Percentiles rank a stretch among this genome's conserved stretches.
Evolutionary conservation across 2,113 vertebrate genomes (phyloP).

Genomic region (Phyllostomus discolor): DNA sequence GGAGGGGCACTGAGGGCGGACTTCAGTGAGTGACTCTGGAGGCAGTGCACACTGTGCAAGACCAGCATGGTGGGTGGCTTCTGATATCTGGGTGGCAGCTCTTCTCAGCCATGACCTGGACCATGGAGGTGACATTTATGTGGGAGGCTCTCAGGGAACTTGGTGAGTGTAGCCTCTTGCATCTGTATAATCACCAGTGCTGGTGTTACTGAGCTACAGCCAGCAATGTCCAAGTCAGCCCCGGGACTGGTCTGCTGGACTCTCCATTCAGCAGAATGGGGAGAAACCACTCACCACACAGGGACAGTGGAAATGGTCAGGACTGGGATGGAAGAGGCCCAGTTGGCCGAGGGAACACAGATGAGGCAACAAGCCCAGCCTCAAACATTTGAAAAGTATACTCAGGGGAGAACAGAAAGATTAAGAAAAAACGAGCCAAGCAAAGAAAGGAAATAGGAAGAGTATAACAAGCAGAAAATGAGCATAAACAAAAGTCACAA

Average conservation of each 20-base stretch:
- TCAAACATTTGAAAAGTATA: neutral
- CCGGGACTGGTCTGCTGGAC: neutral
- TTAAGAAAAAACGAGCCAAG: neutral
- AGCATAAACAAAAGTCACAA: slow-evolving; percentile 27
- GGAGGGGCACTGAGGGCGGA: neutral
- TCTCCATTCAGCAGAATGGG: slow-evolving; percentile 54
- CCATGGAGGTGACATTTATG: slow-evolving; percentile 46
- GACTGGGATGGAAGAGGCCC: neutral
- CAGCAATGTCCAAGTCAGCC: neutral
- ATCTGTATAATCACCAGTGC: too few relatives aligned
- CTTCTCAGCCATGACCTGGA: slow-evolving; percentile 77
- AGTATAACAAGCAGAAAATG: slow-evolving; percentile 72
- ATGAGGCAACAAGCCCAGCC: slow-evolving; percentile 19
- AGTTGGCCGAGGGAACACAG: slow-evolving; percentile 55
- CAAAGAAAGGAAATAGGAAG: neutral
- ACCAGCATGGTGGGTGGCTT: slow-evolving; percentile 77
- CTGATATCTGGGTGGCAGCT: slow-evolving; percentile 74
- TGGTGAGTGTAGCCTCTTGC: neutral
- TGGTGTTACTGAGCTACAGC: neutral
- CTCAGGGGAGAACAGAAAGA: slow-evolving; percentile 53
- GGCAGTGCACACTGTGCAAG: slow-evolving; percentile 78
- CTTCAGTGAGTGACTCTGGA: neutral
- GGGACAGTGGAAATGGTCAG: slow-evolving; percentile 1
- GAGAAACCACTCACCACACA: slow-evolving; percentile 76
- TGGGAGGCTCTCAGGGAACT: neutral